Percentiles rank a stretch among this genome's conserved stretches.
phyloP scores from a whole-genome alignment of 2,888 invertebrate genomes.

The Chymomyza fuscimana region DNA sequence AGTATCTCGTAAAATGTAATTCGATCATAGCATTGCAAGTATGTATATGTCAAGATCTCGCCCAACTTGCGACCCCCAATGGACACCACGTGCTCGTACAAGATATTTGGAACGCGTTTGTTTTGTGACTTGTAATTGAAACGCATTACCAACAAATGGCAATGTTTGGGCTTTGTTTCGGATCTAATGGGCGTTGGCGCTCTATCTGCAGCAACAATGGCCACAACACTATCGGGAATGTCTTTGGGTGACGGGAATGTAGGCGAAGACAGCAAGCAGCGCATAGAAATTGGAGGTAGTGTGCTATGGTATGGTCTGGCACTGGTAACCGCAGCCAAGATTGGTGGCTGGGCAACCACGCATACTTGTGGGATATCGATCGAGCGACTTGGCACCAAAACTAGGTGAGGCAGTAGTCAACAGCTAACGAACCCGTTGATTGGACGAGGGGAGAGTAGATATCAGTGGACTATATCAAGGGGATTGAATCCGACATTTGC shows the following conservation, averaged over 20 bases:
- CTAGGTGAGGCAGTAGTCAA: slow-evolving; percentile 60
- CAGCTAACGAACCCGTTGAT: slow-evolving; percentile 55
- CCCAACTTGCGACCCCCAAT: not conserved
- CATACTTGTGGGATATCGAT: slow-evolving; percentile 18
- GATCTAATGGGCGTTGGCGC: slow-evolving; percentile 59
- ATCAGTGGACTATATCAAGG: slow-evolving; percentile 54
- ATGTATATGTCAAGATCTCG: not conserved
- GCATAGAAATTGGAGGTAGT: slow-evolving; percentile 44
- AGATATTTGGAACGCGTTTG: slow-evolving; percentile 51
- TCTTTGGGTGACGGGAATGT: slow-evolving; percentile 41
- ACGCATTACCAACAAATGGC: slow-evolving; percentile 60
- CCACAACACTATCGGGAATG: slow-evolving; percentile 7
- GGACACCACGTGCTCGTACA: slow-evolving; percentile 13
- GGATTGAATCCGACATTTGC: slow-evolving; percentile 68
- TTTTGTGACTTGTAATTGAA: slow-evolving; percentile 58
- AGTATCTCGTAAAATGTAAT: slow-evolving; percentile 39
- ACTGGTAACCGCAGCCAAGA: slow-evolving; percentile 21
- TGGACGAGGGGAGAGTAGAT: slow-evolving; percentile 21
- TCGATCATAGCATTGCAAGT: slow-evolving; percentile 39
- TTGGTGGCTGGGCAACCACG: slow-evolving; percentile 26
- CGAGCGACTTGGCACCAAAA: slow-evolving; percentile 49
- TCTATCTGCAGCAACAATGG: slow-evolving; percentile 39
- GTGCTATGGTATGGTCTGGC: not conserved
- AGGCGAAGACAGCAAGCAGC: slow-evolving; percentile 65
- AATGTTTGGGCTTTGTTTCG: slow-evolving; percentile 27